A percentile compares a stretch with the other conserved stretches of the same genome.
These are phyloP conservation scores for Oenanthe melanoleuca DNA, from an alignment of 2,113 vertebrate species.

Conservation along the genomic window DNA sequence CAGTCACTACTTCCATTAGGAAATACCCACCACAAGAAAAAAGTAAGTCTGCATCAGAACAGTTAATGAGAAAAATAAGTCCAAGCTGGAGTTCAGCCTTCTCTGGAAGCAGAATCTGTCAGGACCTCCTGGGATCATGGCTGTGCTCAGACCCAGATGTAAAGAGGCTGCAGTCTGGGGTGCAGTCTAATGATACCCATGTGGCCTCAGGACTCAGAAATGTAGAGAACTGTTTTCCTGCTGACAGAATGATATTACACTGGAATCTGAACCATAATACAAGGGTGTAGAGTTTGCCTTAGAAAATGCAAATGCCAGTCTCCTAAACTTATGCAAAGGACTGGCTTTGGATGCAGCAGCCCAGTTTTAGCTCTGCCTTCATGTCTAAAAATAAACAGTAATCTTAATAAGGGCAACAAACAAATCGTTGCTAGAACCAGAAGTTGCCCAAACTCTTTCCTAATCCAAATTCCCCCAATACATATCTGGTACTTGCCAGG, in stretches of 20 bases:
- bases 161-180: not conserved
- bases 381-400: slow-evolving; percentile 10
- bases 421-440: not conserved
- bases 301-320: not conserved
- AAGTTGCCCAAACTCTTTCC: slow-evolving; percentile 3
- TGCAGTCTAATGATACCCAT: not conserved
- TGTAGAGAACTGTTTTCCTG: not conserved
- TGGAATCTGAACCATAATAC: not conserved
- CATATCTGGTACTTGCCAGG: not conserved
- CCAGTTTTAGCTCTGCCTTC: not conserved
- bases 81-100: slow-evolving; percentile 23
- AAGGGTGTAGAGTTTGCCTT: not conserved
- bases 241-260: not conserved
- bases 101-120: slow-evolving; percentile 4
- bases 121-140: not conserved
- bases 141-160: not conserved
- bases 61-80: slow-evolving; percentile 60
- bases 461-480: not conserved
- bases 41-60: not conserved
- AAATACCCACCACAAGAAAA: not conserved
- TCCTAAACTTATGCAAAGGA: not conserved
- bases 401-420: slow-evolving; percentile 4
- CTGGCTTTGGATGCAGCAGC: not conserved
- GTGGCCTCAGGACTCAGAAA: slow-evolving; percentile 10
- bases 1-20: slow-evolving; percentile 7